Percentiles rank a stretch among this genome's conserved stretches.
Conservation (phyloP, 2,113 vertebrate species). For the Azemiops feae region DNA sequence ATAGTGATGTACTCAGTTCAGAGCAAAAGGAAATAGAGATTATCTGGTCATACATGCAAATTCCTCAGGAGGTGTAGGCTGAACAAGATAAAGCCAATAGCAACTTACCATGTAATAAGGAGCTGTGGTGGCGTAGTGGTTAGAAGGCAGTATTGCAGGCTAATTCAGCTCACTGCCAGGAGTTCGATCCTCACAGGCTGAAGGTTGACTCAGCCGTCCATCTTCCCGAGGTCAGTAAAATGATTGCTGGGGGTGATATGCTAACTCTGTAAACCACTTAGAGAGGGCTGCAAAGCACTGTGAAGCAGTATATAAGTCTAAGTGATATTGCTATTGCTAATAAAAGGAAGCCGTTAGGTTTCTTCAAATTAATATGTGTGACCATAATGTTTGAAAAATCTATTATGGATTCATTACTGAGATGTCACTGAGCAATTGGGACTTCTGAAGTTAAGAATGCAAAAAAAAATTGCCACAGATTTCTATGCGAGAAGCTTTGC, state of each 20-base stretch:
- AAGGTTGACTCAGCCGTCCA: background rate
- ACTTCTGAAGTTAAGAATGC: background rate
- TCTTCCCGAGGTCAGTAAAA: background rate
- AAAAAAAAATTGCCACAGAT: background rate
- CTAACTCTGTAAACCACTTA: background rate
- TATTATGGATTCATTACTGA: background rate
- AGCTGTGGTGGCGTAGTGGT: background rate
- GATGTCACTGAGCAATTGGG: background rate
- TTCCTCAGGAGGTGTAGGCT: too few relatives aligned
- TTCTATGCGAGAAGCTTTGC: background rate
- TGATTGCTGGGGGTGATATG: background rate
- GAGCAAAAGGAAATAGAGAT: background rate
- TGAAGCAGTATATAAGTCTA: background rate
- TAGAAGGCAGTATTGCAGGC: background rate
- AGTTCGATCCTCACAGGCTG: background rate
- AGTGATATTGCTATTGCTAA: background rate
- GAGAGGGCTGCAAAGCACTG: background rate
- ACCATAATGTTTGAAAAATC: background rate
- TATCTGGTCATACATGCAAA: background rate
- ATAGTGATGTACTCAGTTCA: background rate
- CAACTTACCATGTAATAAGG: background rate
- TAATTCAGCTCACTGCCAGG: background rate
- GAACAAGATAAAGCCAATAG: background rate
- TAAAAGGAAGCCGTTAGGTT: background rate
- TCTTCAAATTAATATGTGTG: background rate